Base-by-base conservation (phyloP, 1,140 invertebrate genomes). In the Pseudomyrmex gracilis region DNA sequence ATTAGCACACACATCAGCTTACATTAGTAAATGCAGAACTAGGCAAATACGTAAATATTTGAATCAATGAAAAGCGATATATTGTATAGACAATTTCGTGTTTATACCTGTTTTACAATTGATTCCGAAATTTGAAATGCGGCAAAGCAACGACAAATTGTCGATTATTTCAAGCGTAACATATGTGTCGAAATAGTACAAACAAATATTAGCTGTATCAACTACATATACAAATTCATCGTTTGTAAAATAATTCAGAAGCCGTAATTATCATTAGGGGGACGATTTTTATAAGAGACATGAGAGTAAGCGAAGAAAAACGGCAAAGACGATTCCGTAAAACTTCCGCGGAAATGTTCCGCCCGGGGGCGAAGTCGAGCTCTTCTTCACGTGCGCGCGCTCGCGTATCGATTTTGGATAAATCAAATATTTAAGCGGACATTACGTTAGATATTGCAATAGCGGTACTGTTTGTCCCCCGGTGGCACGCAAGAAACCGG, bases 381-480 rank as follows among this genome's bases (percentile, higher is more conserved):
- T 77, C 49, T 51, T 20, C n/a, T 8, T 47, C 9, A 17, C 20
- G 34, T 22, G 43, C 8, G 34, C 34, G 34, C 5, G 34, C 7
- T 34, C 45, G 60, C 9, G 49, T 53, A 77, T 77, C 34, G 74
- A 77, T 68, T 77, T 57, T 15, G 34, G 49, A 77, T 77, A 77
- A 77, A 77, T 77, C 74, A 77, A 77, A 77, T 77, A 68, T 77
- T 77, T 67, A 77, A 68, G 74, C 74, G 63, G 63, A 77, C 74
- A 77, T 77, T 77, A 77, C 74, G 63, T 68, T 77, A 77, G 74
- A 77, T 77, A 77, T 77, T 77, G 74, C 63, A 77, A 77, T 68
- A 77, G 63, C 74, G 17, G 49, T 20, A 17, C 74, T 68, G 49
- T 77, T 77, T 77, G 74, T 77, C 24, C 9, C 17, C 49, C 43